These are phyloP conservation scores for Bombus balteatus DNA, from an alignment of 1,140 invertebrate genomes.

Conservation along the genomic window DNA sequence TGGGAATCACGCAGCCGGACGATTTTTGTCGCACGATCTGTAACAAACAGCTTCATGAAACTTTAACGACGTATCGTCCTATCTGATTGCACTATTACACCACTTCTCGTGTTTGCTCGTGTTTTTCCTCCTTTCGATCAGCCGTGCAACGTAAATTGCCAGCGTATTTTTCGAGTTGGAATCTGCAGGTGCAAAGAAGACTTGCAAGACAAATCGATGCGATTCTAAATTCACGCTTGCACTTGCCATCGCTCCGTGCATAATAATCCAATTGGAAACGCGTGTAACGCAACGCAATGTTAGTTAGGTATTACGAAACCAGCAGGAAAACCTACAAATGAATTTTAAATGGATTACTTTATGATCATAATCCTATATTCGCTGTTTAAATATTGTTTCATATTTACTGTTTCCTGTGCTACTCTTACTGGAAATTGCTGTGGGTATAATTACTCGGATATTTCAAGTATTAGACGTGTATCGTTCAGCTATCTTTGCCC, in stretches of 20 bases:
- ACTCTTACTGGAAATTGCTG: too few relatives aligned
- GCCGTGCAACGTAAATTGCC: too few relatives aligned
- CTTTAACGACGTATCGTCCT: not conserved
- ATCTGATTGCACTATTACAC: not conserved
- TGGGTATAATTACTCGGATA: too few relatives aligned
- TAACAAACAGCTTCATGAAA: not conserved
- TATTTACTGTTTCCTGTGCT: not conserved
- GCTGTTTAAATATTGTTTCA: not conserved
- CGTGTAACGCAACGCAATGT: not conserved
- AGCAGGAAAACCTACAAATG: not conserved
- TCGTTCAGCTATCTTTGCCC: too few relatives aligned
- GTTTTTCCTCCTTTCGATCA: not conserved
- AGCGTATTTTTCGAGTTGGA: not conserved
- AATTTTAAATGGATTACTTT: not conserved
- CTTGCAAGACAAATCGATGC: not conserved
- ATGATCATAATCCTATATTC: not conserved
- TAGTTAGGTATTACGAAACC: not conserved
- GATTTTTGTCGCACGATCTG: not conserved
- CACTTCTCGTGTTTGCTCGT: too few relatives aligned
- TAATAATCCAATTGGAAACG: not conserved
- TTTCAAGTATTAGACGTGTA: too few relatives aligned
- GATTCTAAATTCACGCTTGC: not conserved
- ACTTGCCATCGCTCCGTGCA: not conserved
- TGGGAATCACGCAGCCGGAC: not conserved
- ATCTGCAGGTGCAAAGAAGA: not conserved